phyloP scores from a whole-genome alignment of 1,140 invertebrate genomes.

The Nymphalis io region DNA sequence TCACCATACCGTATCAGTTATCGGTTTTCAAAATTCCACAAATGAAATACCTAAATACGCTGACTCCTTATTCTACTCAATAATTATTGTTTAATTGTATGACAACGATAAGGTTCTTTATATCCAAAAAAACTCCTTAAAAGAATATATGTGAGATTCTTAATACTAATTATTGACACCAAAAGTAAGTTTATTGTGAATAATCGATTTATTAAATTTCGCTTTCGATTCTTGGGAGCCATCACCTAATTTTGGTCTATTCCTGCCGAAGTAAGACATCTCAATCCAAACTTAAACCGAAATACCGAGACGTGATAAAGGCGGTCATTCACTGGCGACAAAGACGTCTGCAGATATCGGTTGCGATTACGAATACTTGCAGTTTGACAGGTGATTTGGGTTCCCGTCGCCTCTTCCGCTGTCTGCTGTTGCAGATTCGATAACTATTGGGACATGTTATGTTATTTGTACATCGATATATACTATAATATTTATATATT shows the following conservation, averaged over 20 bases:
- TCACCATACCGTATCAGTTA: no score
- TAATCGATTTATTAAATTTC: neutral
- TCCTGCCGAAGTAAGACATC: conserved; percentile 16
- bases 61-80: no score
- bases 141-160: no score
- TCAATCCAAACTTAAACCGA: conserved; percentile 42
- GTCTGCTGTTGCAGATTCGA: conserved; percentile 38
- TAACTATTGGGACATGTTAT: conserved; percentile 60
- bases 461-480: conserved; percentile 25
- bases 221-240: neutral
- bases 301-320: conserved; percentile 43
- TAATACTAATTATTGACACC: no score
- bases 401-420: conserved; percentile 58
- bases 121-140: no score
- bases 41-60: no score
- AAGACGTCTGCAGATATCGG: conserved; percentile 65
- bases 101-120: no score
- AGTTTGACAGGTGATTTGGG: conserved; percentile 75
- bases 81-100: no score
- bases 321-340: conserved; percentile 55
- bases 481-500: conserved; percentile 10
- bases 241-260: neutral
- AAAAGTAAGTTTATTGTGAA: no score
- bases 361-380: conserved; percentile 57
- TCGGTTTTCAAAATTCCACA: no score